Evolutionary conservation across 1,140 invertebrate genomes (phyloP).

Genomic region (Cydia pomonella): DNA sequence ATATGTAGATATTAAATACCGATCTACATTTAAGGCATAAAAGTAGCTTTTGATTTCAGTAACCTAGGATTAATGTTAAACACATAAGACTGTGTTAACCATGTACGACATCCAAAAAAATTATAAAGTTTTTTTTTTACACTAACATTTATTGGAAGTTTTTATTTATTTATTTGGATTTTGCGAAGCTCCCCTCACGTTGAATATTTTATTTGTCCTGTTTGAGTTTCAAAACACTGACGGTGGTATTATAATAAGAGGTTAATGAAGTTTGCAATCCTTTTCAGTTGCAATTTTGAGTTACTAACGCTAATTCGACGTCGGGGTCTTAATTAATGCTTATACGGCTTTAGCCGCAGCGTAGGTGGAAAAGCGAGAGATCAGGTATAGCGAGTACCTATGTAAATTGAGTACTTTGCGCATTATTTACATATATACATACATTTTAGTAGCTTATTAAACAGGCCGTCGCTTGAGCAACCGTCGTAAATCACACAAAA

Average conservation of each 20-base stretch:
- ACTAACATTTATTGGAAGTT: too few relatives aligned
- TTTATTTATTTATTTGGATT: too few relatives aligned
- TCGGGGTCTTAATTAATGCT: slow-evolving; percentile 31
- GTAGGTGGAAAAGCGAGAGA: slow-evolving; percentile 22
- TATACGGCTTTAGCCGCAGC: slow-evolving; percentile 8
- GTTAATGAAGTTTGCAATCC: slow-evolving; percentile 36
- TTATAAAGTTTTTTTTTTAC: too few relatives aligned
- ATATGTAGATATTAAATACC: too few relatives aligned
- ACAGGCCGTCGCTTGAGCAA: slow-evolving; percentile 50
- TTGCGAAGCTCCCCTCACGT: background rate
- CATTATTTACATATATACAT: slow-evolving; percentile 49
- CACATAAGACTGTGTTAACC: too few relatives aligned
- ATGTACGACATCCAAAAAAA: too few relatives aligned
- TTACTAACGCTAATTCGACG: slow-evolving; percentile 26
- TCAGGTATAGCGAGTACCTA: slow-evolving; percentile 34
- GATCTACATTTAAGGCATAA: too few relatives aligned
- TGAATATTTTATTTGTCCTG: background rate
- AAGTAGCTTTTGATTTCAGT: background rate
- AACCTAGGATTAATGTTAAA: background rate
- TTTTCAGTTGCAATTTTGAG: slow-evolving; percentile 30
- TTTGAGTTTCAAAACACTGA: background rate
- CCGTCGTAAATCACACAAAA: slow-evolving; percentile 58
- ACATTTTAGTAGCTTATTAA: slow-evolving; percentile 53
- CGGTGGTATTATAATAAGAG: background rate
- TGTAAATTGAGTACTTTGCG: slow-evolving; percentile 48